Evolutionary conservation across 1,140 invertebrate species (phyloP).

Genomic region (Nilaparvata lugens): DNA sequence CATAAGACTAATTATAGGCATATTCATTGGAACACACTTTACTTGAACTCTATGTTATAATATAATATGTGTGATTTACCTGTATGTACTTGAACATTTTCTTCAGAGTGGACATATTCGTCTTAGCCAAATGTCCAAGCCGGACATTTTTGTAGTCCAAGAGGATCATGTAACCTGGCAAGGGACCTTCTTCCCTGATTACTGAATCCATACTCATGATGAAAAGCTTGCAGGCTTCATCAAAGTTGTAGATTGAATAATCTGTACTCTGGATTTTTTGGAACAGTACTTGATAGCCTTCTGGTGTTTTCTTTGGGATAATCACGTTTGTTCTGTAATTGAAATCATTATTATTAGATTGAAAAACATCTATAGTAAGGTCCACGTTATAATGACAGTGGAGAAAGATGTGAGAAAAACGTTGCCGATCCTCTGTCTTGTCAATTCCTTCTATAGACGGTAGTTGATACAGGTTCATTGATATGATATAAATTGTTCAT

Average conservation of each 20-base stretch:
- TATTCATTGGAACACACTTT: too few species aligned
- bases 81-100: slow-evolving; percentile 54
- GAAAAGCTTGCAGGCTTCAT: slow-evolving; percentile 50
- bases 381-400: too few species aligned
- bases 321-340: slow-evolving; percentile 21
- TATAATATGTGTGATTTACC: slow-evolving; percentile 38
- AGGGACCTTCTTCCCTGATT: slow-evolving; percentile 21
- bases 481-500: too few species aligned
- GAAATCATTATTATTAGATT: not conserved
- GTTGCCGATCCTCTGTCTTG: too few species aligned
- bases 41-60: too few species aligned
- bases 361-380: not conserved
- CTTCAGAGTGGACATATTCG: slow-evolving; percentile 44
- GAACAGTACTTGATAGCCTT: slow-evolving; percentile 47
- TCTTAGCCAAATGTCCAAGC: slow-evolving; percentile 47
- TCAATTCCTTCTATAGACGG: too few species aligned
- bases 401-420: too few species aligned
- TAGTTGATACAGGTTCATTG: too few species aligned
- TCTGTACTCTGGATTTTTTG: slow-evolving; percentile 50
- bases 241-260: slow-evolving; percentile 52
- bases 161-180: slow-evolving; percentile 37
- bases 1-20: too few species aligned
- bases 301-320: slow-evolving; percentile 37
- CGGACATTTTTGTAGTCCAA: slow-evolving; percentile 54
- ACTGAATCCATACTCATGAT: slow-evolving; percentile 25